phyloP scores from a whole-genome alignment of 1,140 invertebrate species.

The Leptinotarsa defecta region DNA sequence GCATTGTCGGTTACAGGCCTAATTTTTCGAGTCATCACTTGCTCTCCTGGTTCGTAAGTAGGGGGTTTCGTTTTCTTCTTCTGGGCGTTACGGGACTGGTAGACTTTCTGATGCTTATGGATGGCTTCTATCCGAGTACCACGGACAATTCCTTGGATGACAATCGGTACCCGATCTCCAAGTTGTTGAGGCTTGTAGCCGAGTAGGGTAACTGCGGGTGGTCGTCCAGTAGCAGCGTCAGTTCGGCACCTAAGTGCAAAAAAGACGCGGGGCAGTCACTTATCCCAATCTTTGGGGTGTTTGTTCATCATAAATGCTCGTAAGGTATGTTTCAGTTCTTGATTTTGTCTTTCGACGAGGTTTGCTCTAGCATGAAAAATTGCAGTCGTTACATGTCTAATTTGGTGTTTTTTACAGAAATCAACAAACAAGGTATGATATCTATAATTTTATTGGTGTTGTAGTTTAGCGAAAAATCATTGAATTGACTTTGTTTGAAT shows the following conservation, averaged over 20 bases:
- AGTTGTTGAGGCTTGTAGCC: neutral
- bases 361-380: neutral
- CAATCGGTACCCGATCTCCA: neutral
- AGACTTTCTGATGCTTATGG: neutral
- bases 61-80: neutral
- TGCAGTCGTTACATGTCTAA: neutral
- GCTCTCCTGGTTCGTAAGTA: neutral
- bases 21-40: neutral
- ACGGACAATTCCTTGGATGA: neutral
- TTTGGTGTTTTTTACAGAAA: neutral
- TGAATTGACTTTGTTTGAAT: too few species aligned
- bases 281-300: neutral
- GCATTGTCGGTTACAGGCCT: neutral
- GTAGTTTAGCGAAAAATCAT: too few species aligned
- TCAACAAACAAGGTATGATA: too few species aligned
- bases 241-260: neutral
- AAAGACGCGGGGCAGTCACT: neutral
- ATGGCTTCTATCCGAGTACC: neutral
- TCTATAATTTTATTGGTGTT: too few species aligned
- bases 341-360: neutral
- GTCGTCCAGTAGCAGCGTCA: neutral
- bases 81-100: neutral
- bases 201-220: neutral
- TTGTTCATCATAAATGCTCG: neutral
- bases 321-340: neutral